A percentile compares a stretch with the other conserved stretches of the same genome.
Conservation (phyloP, 2,113 vertebrate genomes). For the Notechis scutatus region DNA sequence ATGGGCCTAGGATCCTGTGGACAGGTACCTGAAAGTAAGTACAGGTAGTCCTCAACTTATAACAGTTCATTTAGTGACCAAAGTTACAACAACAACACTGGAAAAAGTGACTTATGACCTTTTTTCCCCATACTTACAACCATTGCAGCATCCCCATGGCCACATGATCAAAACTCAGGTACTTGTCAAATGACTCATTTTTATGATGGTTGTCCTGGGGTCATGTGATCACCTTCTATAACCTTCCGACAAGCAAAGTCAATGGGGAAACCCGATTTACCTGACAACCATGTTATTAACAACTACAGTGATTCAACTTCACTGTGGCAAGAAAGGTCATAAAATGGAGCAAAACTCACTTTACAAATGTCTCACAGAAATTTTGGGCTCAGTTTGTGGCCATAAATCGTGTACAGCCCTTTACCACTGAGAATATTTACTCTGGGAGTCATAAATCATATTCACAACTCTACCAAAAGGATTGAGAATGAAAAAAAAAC, state of each 20-base stretch:
- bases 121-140: not conserved
- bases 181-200: not conserved
- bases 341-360: not conserved
- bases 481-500: not conserved
- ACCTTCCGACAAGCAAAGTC: not conserved
- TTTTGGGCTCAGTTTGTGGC: not conserved
- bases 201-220: not conserved
- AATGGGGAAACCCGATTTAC: not conserved
- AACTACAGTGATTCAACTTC: not conserved
- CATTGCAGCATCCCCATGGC: not conserved
- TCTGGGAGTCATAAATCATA: not conserved
- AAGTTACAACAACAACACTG: not conserved
- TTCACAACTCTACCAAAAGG: not conserved
- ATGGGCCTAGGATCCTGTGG: not conserved
- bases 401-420: not conserved
- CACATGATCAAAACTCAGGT: not conserved
- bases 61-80: not conserved
- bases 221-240: not conserved
- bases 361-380: not conserved
- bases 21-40: not conserved
- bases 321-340: not conserved
- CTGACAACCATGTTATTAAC: not conserved
- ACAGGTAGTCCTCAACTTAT: not conserved
- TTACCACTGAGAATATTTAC: not conserved
- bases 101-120: not conserved